A percentile compares a stretch with the other conserved stretches of the same genome.
Evolutionary conservation across 2,797 vertebrate genomes (phyloP).

Genomic region (Coreius guichenoti): DNA sequence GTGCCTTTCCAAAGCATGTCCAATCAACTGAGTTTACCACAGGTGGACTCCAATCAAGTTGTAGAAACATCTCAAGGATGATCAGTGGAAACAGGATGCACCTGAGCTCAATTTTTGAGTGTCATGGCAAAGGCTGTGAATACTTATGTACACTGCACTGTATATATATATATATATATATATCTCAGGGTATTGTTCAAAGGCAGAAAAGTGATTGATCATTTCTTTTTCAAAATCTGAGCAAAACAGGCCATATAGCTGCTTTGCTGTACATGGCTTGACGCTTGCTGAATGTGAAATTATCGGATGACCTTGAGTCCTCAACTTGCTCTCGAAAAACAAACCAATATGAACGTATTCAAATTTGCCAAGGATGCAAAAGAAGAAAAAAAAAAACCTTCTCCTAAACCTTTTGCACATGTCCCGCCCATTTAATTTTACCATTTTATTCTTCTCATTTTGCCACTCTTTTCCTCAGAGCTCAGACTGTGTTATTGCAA

Average conservation of each 20-base stretch:
- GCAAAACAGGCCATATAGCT: constrained; percentile 63
- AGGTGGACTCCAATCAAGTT: too few species aligned
- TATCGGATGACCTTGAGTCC: constrained; percentile 66
- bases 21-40: too few species aligned
- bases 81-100: too few species aligned
- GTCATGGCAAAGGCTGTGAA: too few species aligned
- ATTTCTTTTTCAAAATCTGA: constrained; percentile 50
- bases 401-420: not conserved
- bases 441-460: constrained; percentile 23
- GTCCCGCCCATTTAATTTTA: constrained; percentile 5
- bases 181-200: constrained; percentile 12
- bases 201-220: constrained; percentile 51
- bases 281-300: constrained; percentile 64
- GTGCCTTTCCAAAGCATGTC: too few species aligned
- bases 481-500: constrained; percentile 55
- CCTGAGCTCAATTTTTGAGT: too few species aligned
- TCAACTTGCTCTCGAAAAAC: constrained; percentile 51
- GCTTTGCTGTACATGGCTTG: constrained; percentile 53
- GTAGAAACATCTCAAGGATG: too few species aligned
- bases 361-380: constrained; percentile 3
- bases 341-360: constrained; percentile 45
- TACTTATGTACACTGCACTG: too few species aligned
- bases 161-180: too few species aligned
- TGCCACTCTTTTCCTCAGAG: constrained; percentile 5
- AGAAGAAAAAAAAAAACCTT: not conserved